phyloP scores from a whole-genome alignment of 2,888 invertebrate species.

The Mystacides longicornis region DNA sequence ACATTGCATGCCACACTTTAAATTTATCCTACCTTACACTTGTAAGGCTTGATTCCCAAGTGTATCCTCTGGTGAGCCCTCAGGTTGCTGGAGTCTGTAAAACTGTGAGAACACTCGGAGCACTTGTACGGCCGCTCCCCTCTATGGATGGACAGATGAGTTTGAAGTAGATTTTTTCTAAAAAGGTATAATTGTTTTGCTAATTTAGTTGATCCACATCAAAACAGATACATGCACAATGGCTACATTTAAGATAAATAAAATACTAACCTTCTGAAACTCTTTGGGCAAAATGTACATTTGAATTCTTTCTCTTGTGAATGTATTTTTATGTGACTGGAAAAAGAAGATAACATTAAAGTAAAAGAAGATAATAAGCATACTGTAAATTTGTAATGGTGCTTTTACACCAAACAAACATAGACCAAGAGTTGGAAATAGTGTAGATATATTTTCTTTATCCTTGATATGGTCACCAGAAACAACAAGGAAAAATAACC shows the following conservation, averaged over 20 bases:
- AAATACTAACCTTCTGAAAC: slow-evolving; percentile 23
- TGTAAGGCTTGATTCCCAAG: slow-evolving; percentile 24
- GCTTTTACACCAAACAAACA: too few relatives aligned
- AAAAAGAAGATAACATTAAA: slow-evolving; percentile 12
- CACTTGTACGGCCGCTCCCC: slow-evolving; percentile 24
- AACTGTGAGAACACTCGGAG: slow-evolving; percentile 23
- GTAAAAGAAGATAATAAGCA: too few relatives aligned
- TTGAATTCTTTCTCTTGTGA: slow-evolving; percentile 24
- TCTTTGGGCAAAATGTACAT: slow-evolving; percentile 25
- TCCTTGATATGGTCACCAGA: too few relatives aligned
- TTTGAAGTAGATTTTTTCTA: slow-evolving; percentile 23
- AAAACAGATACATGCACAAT: not conserved
- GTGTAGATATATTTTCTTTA: too few relatives aligned
- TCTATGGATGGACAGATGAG: slow-evolving; percentile 23
- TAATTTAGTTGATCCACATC: not conserved
- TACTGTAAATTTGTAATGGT: too few relatives aligned
- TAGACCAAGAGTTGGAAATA: too few relatives aligned
- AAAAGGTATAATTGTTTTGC: not conserved
- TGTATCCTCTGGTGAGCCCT: slow-evolving; percentile 23
- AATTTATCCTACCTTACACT: slow-evolving; percentile 19
- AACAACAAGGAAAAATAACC: too few relatives aligned
- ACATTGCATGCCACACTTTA: not conserved
- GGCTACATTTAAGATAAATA: not conserved
- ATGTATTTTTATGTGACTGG: slow-evolving; percentile 25
- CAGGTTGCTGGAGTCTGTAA: slow-evolving; percentile 25